phyloP scores from a whole-genome alignment of 2,888 invertebrate genomes.

The Amblyjoppa proteus region DNA sequence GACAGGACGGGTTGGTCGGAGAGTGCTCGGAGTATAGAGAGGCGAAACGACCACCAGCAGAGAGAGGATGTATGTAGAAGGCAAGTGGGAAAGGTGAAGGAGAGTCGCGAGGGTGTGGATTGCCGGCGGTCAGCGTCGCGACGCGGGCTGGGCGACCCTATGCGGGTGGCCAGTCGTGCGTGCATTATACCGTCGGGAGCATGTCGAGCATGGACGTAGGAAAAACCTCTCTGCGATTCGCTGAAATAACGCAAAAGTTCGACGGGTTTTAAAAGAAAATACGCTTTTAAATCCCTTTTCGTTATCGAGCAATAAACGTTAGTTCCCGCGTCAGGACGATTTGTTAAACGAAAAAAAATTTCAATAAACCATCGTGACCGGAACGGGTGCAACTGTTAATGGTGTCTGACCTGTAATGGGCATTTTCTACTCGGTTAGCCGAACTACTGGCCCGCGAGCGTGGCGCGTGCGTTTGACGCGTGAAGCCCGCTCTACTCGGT shows the following conservation, averaged over 20 bases:
- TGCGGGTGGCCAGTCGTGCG: slow-evolving; percentile 75
- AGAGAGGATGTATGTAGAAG: slow-evolving; percentile 7
- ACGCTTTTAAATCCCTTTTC: not conserved
- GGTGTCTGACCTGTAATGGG: not conserved
- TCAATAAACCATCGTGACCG: too few species aligned
- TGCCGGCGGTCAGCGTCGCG: slow-evolving; percentile 79
- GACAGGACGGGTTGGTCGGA: too few species aligned
- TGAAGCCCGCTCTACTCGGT: not conserved
- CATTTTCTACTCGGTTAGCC: slow-evolving; percentile 12
- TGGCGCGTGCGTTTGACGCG: not conserved
- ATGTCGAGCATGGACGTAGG: slow-evolving; percentile 66
- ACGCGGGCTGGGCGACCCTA: slow-evolving; percentile 72
- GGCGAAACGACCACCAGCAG: not conserved
- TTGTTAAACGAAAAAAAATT: too few species aligned
- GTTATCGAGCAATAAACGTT: not conserved
- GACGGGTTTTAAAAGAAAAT: not conserved
- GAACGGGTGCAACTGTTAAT: not conserved
- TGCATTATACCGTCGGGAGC: slow-evolving; percentile 72
- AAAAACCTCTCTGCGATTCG: slow-evolving; percentile 12
- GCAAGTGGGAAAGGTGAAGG: slow-evolving; percentile 64
- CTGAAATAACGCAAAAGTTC: slow-evolving; percentile 3
- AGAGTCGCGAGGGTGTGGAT: slow-evolving; percentile 66
- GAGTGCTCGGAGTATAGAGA: too few species aligned
- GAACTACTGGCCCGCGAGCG: not conserved
- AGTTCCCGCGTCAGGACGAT: not conserved